Evolutionary conservation across 2,113 vertebrate species (phyloP).

Genomic region (Cololabis saira): DNA sequence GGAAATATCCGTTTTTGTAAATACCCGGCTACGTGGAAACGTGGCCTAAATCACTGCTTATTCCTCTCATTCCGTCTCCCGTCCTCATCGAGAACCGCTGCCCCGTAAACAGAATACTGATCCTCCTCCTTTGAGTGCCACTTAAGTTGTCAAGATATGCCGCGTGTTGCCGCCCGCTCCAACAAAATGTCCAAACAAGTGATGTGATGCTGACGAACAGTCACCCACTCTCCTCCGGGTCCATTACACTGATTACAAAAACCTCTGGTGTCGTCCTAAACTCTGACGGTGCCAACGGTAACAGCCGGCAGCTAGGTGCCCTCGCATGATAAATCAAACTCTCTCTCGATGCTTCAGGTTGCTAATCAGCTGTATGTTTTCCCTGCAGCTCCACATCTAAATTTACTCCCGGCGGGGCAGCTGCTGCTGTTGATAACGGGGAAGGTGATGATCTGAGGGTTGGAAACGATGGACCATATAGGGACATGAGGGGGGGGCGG

Average conservation of each 20-base stretch:
- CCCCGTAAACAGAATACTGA: no score
- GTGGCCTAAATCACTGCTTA: no score
- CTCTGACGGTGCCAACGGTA: neutral
- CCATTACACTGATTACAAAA: conserved; percentile 43
- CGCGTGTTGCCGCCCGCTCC: neutral
- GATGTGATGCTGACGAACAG: conserved; percentile 14
- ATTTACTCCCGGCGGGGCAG: neutral
- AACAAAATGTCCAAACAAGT: neutral
- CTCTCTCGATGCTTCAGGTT: neutral
- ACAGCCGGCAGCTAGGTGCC: neutral
- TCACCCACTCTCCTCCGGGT: conserved; percentile 3
- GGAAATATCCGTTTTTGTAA: no score
- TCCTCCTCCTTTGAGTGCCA: no score
- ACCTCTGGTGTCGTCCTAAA: conserved; percentile 2
- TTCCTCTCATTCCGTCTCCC: no score
- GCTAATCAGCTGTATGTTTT: neutral
- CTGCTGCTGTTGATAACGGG: neutral
- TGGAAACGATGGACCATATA: neutral
- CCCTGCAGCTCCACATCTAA: conserved; percentile 7
- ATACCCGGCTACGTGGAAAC: no score
- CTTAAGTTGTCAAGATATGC: neutral
- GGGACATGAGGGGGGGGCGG: neutral
- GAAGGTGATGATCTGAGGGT: neutral
- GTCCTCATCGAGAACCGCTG: no score
- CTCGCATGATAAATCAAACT: neutral